Percentiles rank a stretch among this genome's conserved stretches.
Conservation (phyloP, 2,113 vertebrate genomes). For the Campylorhamphus procurvoides region DNA sequence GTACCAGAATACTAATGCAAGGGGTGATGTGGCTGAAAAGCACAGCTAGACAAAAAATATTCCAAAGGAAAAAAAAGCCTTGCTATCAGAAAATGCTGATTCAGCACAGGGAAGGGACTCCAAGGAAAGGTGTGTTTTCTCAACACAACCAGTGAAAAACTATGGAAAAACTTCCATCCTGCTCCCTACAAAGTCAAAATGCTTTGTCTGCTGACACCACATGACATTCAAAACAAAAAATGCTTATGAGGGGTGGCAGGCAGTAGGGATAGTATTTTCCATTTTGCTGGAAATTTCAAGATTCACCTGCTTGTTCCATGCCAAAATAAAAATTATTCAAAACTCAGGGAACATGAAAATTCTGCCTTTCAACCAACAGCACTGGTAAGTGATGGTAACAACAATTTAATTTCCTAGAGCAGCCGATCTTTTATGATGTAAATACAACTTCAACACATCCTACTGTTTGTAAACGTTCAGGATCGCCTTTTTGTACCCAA, state of each 20-base stretch:
- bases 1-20: slow-evolving; percentile 19
- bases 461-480: neutral
- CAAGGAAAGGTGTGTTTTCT: neutral
- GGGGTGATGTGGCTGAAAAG: neutral
- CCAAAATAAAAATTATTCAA: neutral
- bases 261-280: neutral
- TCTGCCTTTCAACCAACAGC: neutral
- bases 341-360: neutral
- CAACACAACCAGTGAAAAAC: neutral
- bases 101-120: neutral
- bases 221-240: neutral
- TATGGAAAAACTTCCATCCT: neutral
- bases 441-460: neutral
- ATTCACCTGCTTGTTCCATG: neutral
- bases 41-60: neutral
- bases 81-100: neutral
- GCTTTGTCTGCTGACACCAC: neutral
- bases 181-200: neutral
- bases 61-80: neutral
- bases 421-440: neutral
- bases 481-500: neutral
- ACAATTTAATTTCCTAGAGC: neutral
- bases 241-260: fast-evolving
- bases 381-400: neutral
- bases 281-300: neutral